These are phyloP conservation scores for Panthera tigris DNA, from an alignment of 2,113 vertebrate genomes.

Conservation along the genomic window DNA sequence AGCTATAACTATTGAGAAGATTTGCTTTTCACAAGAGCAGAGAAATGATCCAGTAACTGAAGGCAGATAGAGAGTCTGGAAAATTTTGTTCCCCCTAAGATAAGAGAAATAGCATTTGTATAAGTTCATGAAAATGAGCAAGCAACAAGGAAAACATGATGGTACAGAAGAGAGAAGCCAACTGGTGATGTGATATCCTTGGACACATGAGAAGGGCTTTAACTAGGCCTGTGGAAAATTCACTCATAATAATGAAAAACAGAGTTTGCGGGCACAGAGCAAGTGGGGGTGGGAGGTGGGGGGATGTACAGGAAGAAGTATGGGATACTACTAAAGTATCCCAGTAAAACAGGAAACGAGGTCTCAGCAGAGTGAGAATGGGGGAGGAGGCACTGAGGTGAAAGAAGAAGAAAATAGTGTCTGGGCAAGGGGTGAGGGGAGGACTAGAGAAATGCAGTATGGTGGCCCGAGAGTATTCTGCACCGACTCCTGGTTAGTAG, in stretches of 20 bases:
- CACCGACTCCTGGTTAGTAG: not conserved
- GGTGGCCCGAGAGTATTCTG: not conserved
- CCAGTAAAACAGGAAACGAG: not conserved
- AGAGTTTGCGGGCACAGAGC: not conserved
- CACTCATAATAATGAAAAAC: not conserved
- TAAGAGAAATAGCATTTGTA: not conserved
- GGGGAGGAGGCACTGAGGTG: rapidly evolving
- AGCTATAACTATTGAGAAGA: not conserved
- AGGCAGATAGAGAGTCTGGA: not conserved
- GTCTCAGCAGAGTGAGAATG: not conserved
- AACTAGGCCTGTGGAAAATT: not conserved
- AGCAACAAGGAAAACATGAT: not conserved
- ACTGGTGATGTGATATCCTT: not conserved
- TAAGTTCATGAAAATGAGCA: not conserved
- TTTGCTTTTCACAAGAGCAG: not conserved
- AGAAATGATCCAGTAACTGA: not conserved
- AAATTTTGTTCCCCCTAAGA: not conserved
- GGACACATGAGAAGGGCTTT: not conserved
- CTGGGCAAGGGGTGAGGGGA: not conserved
- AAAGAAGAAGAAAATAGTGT: not conserved
- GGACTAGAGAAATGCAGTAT: not conserved
- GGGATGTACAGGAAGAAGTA: not conserved
- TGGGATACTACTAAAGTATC: not conserved
- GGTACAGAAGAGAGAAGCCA: not conserved
- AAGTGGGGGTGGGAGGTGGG: not conserved